A percentile compares a stretch with the other conserved stretches of the same genome.
Conservation (phyloP, 1,140 invertebrate genomes). For the Aphaenogaster floridana region DNA sequence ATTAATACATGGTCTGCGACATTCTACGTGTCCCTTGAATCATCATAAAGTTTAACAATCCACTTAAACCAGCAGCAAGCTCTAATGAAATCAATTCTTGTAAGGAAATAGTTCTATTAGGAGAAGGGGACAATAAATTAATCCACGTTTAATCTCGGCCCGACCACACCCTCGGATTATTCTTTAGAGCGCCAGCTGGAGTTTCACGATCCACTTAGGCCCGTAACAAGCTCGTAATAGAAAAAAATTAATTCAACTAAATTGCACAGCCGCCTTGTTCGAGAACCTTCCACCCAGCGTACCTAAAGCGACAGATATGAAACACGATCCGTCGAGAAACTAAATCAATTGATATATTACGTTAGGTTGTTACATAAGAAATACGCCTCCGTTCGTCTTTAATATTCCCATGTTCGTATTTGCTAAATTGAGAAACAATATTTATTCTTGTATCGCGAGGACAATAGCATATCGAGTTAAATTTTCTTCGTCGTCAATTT, state of each 20-base stretch:
- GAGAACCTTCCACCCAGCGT: neutral
- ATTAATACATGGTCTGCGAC: slow-evolving; percentile 45
- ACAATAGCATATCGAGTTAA: neutral
- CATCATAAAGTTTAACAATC: slow-evolving; percentile 53
- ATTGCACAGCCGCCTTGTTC: slow-evolving; percentile 1
- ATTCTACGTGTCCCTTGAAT: slow-evolving; percentile 18
- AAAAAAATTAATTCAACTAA: slow-evolving; percentile 49
- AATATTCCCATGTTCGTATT: neutral
- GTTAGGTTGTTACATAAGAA: neutral
- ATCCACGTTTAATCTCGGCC: slow-evolving; percentile 53
- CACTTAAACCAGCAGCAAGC: slow-evolving; percentile 40
- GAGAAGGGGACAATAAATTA: slow-evolving; percentile 51
- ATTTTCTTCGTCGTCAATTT: slow-evolving; percentile 19
- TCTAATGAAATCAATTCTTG: slow-evolving; percentile 62
- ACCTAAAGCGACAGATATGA: neutral
- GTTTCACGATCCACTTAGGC: slow-evolving; percentile 56
- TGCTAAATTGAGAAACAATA: neutral
- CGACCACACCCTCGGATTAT: slow-evolving; percentile 57
- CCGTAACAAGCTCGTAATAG: slow-evolving; percentile 33
- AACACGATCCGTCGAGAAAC: neutral
- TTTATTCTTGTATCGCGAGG: neutral
- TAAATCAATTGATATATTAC: neutral
- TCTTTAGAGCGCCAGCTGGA: slow-evolving; percentile 39
- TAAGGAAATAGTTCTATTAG: slow-evolving; percentile 58
- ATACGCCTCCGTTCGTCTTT: neutral